These are phyloP conservation scores for Hesperia comma DNA, from an alignment of 2,888 invertebrate genomes.

Conservation along the genomic window DNA sequence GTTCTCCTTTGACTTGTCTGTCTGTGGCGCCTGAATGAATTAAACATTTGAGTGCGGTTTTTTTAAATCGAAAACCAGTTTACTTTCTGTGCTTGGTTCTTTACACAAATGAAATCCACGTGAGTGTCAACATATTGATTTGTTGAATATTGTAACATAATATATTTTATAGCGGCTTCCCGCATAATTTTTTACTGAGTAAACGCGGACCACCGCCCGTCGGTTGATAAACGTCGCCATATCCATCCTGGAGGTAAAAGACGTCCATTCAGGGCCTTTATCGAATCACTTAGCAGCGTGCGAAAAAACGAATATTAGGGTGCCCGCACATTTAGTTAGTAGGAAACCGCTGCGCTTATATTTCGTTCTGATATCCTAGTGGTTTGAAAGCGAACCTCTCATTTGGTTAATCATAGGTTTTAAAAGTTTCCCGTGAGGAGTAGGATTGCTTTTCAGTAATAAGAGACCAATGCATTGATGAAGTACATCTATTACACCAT, in stretches of 20 bases:
- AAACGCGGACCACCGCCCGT: conserved; percentile 10
- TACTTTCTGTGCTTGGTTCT: too few species aligned
- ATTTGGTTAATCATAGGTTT: background rate
- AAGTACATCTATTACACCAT: too few species aligned
- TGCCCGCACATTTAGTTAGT: conserved; percentile 8
- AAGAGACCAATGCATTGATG: too few species aligned
- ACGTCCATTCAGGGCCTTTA: conserved; percentile 24
- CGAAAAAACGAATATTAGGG: conserved; percentile 28
- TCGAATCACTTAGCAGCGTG: conserved; percentile 32
- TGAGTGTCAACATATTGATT: background rate
- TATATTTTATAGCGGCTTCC: conserved; percentile 8
- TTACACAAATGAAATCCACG: too few species aligned
- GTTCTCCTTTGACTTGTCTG: too few species aligned
- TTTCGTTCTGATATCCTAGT: background rate
- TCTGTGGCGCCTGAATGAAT: too few species aligned
- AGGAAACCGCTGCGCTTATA: background rate
- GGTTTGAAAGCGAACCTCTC: background rate
- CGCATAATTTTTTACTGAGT: conserved; percentile 5
- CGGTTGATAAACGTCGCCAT: conserved; percentile 24
- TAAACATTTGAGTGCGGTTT: too few species aligned
- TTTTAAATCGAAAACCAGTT: too few species aligned
- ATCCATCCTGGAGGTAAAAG: conserved; percentile 19
- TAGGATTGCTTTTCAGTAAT: too few species aligned
- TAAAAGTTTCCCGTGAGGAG: too few species aligned
- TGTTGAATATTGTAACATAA: background rate